phyloP scores from a whole-genome alignment of 2,888 invertebrate species.

The Dicycla oo region DNA sequence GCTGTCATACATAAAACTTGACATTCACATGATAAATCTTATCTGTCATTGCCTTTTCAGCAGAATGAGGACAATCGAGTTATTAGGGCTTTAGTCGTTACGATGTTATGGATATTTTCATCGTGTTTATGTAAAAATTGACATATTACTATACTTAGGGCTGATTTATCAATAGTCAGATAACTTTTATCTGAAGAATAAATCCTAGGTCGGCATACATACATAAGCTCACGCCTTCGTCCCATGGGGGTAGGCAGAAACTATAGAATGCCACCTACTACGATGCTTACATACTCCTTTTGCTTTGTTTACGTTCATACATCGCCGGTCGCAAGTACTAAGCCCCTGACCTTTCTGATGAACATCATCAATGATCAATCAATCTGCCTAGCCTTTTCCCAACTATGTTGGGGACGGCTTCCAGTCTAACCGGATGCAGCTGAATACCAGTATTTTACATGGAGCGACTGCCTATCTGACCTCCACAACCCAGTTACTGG shows the following conservation, averaged over 20 bases:
- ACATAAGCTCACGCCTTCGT: neutral
- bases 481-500: too few species aligned
- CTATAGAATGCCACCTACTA: neutral
- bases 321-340: neutral
- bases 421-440: too few species aligned
- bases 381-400: too few species aligned
- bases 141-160: neutral
- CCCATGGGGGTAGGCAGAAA: neutral
- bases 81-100: neutral
- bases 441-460: too few species aligned
- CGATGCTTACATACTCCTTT: too few species aligned
- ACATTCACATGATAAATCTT: constrained; percentile 52
- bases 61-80: constrained; percentile 14
- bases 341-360: neutral
- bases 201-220: neutral
- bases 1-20: constrained; percentile 39
- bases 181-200: neutral
- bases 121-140: neutral
- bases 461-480: too few species aligned
- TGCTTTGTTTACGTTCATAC: neutral
- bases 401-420: too few species aligned
- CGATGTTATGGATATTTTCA: neutral
- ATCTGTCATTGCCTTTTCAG: constrained; percentile 49
- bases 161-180: too few species aligned
- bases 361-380: too few species aligned